Evolutionary conservation across 1,140 invertebrate species (phyloP).

Genomic region (Caenorhabditis tropicalis): DNA sequence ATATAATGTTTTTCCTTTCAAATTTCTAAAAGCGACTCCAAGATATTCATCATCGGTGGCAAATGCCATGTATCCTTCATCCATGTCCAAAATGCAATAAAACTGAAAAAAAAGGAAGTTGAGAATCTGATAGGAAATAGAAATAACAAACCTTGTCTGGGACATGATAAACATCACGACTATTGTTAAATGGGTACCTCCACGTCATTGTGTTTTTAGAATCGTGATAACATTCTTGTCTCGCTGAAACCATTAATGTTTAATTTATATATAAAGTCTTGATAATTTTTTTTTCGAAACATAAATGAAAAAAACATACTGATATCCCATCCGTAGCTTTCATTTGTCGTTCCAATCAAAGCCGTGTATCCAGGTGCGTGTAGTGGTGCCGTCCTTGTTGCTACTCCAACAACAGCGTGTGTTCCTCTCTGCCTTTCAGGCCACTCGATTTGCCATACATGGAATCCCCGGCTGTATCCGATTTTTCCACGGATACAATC

Average conservation of each 20-base stretch:
- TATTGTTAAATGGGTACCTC: slow-evolving; percentile 82
- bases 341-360: slow-evolving; percentile 82
- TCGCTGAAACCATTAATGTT: slow-evolving; percentile 74
- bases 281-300: too few species aligned
- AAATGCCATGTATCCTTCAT: slow-evolving; percentile 96
- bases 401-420: slow-evolving; percentile 95
- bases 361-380: slow-evolving; percentile 77
- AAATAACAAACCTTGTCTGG: slow-evolving; percentile 79
- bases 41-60: slow-evolving; percentile 96
- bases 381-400: slow-evolving; percentile 78
- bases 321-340: slow-evolving; percentile 98
- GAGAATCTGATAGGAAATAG: neutral
- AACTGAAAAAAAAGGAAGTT: slow-evolving; percentile 74
- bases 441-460: slow-evolving; percentile 97
- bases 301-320: slow-evolving; percentile 42
- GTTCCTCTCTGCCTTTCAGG: slow-evolving; percentile 93
- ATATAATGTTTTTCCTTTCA: slow-evolving; percentile 95
- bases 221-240: slow-evolving; percentile 94
- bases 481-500: slow-evolving; percentile 95
- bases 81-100: slow-evolving; percentile 97
- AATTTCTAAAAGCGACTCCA: slow-evolving; percentile 92
- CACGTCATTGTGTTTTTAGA: slow-evolving; percentile 82
- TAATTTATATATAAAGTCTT: neutral
- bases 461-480: slow-evolving; percentile 92
- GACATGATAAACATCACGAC: slow-evolving; percentile 93